A percentile compares a stretch with the other conserved stretches of the same genome.
These are phyloP conservation scores for Lophura nycthemera DNA, from an alignment of 2,113 vertebrate genomes.

Conservation along the genomic window DNA sequence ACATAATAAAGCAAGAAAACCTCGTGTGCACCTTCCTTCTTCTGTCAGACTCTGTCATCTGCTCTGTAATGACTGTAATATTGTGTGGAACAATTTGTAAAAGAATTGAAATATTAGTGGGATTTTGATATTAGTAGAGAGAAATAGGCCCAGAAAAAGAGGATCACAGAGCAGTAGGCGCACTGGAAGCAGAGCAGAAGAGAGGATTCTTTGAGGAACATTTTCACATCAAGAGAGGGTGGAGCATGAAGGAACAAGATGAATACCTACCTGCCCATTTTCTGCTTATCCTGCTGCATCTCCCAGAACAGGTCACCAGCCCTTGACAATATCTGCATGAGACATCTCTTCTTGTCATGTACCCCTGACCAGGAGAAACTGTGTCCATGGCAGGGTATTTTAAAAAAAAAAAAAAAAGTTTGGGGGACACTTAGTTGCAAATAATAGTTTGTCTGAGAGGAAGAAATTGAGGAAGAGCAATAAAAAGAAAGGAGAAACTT, in stretches of 20 bases:
- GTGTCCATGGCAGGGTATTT: neutral
- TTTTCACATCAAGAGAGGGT: neutral
- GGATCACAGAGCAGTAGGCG: neutral
- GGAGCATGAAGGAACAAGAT: neutral
- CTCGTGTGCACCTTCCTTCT: neutral
- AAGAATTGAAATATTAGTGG: neutral
- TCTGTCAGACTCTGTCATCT: neutral
- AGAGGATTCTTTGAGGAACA: neutral
- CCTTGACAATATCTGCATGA: neutral
- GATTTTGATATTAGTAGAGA: neutral
- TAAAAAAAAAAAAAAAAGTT: too few relatives aligned
- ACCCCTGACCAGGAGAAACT: neutral
- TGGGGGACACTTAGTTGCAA: neutral
- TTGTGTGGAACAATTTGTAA: neutral
- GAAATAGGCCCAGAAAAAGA: neutral
- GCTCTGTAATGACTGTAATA: neutral
- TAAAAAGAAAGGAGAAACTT: neutral
- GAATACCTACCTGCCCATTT: neutral
- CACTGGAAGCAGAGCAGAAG: neutral
- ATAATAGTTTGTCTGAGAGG: neutral
- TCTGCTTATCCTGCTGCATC: neutral
- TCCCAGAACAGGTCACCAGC: neutral
- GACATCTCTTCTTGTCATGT: neutral
- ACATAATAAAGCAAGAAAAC: neutral
- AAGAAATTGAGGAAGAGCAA: neutral